Conservation (phyloP, 2,888 invertebrate species). For the Epinotia brunnichana region DNA sequence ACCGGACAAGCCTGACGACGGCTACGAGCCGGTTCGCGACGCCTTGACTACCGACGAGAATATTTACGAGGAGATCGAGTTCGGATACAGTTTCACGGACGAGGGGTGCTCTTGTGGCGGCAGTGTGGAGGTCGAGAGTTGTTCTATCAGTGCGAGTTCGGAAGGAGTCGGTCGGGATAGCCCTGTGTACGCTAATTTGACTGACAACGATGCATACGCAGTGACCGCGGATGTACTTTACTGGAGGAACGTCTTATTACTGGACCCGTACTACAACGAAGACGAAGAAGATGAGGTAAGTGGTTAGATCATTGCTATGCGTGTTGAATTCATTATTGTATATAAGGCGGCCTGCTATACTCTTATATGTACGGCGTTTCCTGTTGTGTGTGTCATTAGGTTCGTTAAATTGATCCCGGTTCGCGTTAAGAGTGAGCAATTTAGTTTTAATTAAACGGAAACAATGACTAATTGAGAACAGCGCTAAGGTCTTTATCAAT, state of each 20-base stretch:
- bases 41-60: conserved; percentile 75
- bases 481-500: conserved; percentile 31
- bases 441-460: conserved; percentile 44
- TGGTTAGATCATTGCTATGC: conserved; percentile 44
- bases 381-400: conserved; percentile 42
- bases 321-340: conserved; percentile 40
- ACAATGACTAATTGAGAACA: conserved; percentile 40
- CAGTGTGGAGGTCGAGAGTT: conserved; percentile 79
- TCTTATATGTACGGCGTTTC: conserved; percentile 36
- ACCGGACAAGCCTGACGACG: conserved; percentile 77
- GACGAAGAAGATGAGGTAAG: conserved; percentile 83
- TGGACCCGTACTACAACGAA: conserved; percentile 79
- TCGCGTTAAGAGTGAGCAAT: conserved; percentile 38
- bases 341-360: conserved; percentile 31
- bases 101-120: conserved; percentile 78
- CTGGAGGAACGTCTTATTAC: conserved; percentile 78
- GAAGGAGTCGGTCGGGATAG: conserved; percentile 75
- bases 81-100: conserved; percentile 72
- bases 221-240: conserved; percentile 78
- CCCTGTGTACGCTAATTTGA: conserved; percentile 76
- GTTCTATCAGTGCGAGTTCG: conserved; percentile 76
- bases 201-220: conserved; percentile 79
- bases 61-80: conserved; percentile 80
- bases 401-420: conserved; percentile 38
- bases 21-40: conserved; percentile 78